phyloP scores from a whole-genome alignment of 2,113 vertebrate species.

The Corythoichthys intestinalis region DNA sequence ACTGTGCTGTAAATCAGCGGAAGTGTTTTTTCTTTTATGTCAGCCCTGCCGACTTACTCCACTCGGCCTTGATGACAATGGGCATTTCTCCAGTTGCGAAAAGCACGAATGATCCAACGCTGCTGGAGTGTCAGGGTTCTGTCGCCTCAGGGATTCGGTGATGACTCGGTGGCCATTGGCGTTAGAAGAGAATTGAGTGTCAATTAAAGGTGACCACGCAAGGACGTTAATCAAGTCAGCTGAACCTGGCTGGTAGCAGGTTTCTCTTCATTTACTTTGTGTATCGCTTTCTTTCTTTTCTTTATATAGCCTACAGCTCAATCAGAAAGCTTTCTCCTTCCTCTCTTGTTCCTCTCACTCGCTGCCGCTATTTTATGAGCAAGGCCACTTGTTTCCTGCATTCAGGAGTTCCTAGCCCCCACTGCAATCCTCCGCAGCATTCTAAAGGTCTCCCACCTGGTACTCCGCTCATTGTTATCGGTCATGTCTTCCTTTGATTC shows the following conservation, averaged over 20 bases:
- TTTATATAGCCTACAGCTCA: neutral
- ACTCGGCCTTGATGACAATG: neutral
- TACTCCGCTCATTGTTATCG: neutral
- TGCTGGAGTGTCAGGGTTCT: neutral
- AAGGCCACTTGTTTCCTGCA: neutral
- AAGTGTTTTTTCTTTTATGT: neutral
- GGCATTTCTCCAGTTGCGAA: neutral
- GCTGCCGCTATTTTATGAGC: slow-evolving; percentile 2
- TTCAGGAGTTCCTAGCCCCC: neutral
- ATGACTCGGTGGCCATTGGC: neutral
- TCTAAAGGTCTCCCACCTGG: neutral
- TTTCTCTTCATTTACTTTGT: neutral
- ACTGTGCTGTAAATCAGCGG: neutral
- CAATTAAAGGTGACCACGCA: neutral
- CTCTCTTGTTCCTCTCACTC: neutral
- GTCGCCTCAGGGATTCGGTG: neutral
- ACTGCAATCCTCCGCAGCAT: neutral
- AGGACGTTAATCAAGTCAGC: slow-evolving; percentile 1
- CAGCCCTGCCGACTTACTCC: neutral
- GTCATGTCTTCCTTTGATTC: slow-evolving; percentile 6
- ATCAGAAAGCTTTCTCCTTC: neutral
- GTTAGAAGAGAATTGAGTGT: slow-evolving; percentile 2
- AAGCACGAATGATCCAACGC: neutral
- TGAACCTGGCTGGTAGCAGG: neutral
- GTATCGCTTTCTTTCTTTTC: neutral